A percentile compares a stretch with the other conserved stretches of the same genome.
Conservation (phyloP, 2,113 vertebrate species). For the Onychostoma macrolepis region DNA sequence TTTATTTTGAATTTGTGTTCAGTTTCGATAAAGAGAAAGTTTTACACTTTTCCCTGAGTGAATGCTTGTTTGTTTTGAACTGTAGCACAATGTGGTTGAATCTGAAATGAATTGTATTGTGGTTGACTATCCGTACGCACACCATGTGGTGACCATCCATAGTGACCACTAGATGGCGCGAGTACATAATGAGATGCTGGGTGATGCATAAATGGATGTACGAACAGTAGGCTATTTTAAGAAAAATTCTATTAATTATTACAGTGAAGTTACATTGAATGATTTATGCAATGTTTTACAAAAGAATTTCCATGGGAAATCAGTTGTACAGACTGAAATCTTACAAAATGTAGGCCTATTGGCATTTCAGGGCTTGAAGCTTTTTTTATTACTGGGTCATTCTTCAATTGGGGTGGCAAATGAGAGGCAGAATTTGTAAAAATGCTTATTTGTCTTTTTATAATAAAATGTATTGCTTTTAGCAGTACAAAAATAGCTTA, state of each 20-base stretch:
- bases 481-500: too few relatives aligned
- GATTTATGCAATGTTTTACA: background rate
- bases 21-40: slow-evolving; percentile 56
- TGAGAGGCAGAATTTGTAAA: too few relatives aligned
- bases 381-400: background rate
- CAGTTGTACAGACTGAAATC: background rate
- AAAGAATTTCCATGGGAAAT: background rate
- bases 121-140: background rate
- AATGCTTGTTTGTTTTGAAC: background rate
- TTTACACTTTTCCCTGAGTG: slow-evolving; percentile 31
- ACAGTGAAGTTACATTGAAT: background rate
- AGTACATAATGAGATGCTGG: background rate
- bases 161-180: background rate
- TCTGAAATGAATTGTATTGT: background rate
- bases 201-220: background rate
- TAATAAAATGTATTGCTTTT: too few relatives aligned
- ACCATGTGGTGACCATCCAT: too few relatives aligned
- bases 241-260: background rate
- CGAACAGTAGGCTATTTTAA: background rate
- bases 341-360: too few relatives aligned
- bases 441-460: too few relatives aligned
- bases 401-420: too few relatives aligned
- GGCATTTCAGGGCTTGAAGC: background rate
- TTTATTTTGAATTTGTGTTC: slow-evolving; percentile 44
- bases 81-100: background rate